These are phyloP conservation scores for Dryomyza anilis DNA, from an alignment of 2,888 invertebrate species.

Conservation along the genomic window DNA sequence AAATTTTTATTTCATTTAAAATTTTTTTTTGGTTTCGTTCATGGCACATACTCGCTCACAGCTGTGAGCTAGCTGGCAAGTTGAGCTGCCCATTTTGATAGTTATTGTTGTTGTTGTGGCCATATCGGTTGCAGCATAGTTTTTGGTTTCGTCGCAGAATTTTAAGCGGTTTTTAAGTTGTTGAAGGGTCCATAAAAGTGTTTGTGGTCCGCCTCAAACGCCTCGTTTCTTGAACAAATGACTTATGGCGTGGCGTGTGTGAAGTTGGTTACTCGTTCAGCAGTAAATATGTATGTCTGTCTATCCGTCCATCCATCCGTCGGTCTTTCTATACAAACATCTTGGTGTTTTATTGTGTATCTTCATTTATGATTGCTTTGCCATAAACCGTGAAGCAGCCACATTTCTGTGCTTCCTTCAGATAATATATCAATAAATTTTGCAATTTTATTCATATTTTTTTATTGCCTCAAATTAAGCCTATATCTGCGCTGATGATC, in stretches of 20 bases:
- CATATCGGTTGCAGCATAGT: not conserved
- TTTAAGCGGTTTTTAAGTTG: slow-evolving; percentile 35
- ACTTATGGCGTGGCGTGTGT: slow-evolving; percentile 8
- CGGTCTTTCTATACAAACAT: not conserved
- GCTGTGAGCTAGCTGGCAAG: not conserved
- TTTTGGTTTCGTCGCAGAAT: slow-evolving; percentile 11
- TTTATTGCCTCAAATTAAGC: no score
- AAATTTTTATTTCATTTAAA: not conserved
- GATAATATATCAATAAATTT: no score
- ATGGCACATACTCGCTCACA: not conserved
- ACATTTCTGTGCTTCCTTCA: no score
- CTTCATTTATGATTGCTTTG: no score
- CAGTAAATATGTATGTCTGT: not conserved
- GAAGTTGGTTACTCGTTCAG: not conserved
- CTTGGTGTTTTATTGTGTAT: not conserved
- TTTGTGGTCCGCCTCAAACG: not conserved
- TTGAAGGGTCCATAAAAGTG: slow-evolving; percentile 36
- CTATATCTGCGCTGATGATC: no score
- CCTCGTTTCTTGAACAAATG: slow-evolving; percentile 4
- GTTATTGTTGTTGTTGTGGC: not conserved
- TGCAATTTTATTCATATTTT: no score
- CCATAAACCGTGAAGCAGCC: no score
- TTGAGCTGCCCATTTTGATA: not conserved
- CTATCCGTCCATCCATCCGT: not conserved
- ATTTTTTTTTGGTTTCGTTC: not conserved